Evolutionary conservation across 2,113 vertebrate species (phyloP).

Genomic region (Osmerus eperlanus): DNA sequence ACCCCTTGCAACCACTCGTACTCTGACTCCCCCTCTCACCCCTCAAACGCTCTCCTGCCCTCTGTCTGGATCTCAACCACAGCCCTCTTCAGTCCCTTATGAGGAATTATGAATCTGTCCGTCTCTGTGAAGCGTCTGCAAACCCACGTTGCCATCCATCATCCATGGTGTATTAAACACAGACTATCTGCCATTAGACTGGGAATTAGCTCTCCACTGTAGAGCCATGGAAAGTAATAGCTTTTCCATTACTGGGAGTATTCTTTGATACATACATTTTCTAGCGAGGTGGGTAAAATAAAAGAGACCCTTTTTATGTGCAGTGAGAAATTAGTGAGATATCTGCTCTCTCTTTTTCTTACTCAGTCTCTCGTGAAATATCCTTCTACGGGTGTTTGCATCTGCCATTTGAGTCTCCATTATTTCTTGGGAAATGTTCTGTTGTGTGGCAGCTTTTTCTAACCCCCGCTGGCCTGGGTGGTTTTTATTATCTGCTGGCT

Average conservation of each 20-base stretch:
- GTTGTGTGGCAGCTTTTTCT: slow-evolving; percentile 36
- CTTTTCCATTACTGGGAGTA: slow-evolving; percentile 58
- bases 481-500: slow-evolving; percentile 50
- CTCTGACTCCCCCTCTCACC: too few species aligned
- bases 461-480: slow-evolving; percentile 26
- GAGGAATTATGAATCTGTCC: neutral
- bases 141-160: slow-evolving; percentile 6
- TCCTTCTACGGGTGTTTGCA: slow-evolving; percentile 27
- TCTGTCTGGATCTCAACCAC: neutral
- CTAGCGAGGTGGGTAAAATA: slow-evolving; percentile 17
- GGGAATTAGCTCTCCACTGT: slow-evolving; percentile 50
- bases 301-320: neutral
- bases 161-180: slow-evolving; percentile 18
- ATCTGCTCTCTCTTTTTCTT: slow-evolving; percentile 12
- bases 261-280: slow-evolving; percentile 43
- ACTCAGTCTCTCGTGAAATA: slow-evolving; percentile 18
- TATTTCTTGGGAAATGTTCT: slow-evolving; percentile 38
- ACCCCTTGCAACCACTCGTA: too few species aligned
- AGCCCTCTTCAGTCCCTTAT: neutral
- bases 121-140: neutral
- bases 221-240: slow-evolving; percentile 57
- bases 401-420: slow-evolving; percentile 37
- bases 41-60: too few species aligned
- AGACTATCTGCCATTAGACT: slow-evolving; percentile 42
- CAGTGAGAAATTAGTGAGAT: slow-evolving; percentile 23